phyloP scores from a whole-genome alignment of 2,797 vertebrate genomes.

The Stomatorhinus walkeri region DNA sequence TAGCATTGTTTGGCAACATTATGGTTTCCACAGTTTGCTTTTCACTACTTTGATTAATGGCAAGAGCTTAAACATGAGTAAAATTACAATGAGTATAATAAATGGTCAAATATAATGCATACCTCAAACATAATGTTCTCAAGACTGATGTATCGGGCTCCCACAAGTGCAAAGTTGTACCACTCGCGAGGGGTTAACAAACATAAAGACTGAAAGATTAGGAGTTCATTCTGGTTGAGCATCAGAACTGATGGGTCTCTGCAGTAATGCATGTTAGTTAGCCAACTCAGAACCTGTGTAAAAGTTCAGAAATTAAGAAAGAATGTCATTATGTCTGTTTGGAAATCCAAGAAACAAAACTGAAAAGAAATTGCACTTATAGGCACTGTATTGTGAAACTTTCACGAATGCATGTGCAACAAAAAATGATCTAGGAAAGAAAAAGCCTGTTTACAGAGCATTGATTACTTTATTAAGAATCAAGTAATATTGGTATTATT shows the following conservation, averaged over 20 bases:
- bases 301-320: neutral
- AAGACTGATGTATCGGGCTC: slow-evolving; percentile 65
- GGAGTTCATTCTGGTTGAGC: slow-evolving; percentile 33
- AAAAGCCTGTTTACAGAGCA: neutral
- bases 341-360: neutral
- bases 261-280: slow-evolving; percentile 52
- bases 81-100: neutral
- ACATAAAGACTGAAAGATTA: slow-evolving; percentile 60
- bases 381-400: neutral
- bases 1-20: neutral
- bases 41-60: neutral
- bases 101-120: slow-evolving; percentile 32
- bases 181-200: slow-evolving; percentile 51
- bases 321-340: neutral
- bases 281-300: slow-evolving; percentile 55
- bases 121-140: slow-evolving; percentile 77
- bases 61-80: neutral
- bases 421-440: neutral
- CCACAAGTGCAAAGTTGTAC: slow-evolving; percentile 67
- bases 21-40: neutral
- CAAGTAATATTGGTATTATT: neutral
- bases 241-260: slow-evolving; percentile 8
- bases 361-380: neutral
- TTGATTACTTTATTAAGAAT: neutral
- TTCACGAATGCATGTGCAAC: neutral